A percentile compares a stretch with the other conserved stretches of the same genome.
These are phyloP conservation scores for Podarcis siculus DNA, from an alignment of 2,797 vertebrate genomes.

Conservation along the genomic window DNA sequence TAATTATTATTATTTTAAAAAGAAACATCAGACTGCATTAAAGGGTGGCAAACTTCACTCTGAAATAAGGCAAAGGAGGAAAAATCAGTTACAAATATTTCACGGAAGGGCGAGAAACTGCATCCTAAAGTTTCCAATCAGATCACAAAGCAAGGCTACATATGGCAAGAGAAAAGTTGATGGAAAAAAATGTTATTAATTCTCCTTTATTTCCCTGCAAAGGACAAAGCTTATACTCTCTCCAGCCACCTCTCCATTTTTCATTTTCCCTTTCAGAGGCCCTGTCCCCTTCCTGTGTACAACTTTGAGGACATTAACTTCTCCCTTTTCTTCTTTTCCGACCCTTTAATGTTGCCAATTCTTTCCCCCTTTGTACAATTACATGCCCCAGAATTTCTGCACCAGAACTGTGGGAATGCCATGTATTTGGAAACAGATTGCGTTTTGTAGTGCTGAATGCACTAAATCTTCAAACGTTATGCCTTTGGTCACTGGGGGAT, in stretches of 20 bases:
- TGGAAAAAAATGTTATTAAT: neutral
- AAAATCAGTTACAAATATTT: neutral
- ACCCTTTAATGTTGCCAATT: neutral
- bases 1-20: neutral
- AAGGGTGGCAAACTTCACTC: neutral
- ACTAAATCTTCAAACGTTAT: neutral
- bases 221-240: neutral
- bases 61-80: neutral
- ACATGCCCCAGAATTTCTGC: neutral
- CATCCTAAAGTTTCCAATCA: neutral
- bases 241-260: neutral
- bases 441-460: neutral
- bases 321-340: neutral
- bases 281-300: neutral
- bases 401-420: neutral
- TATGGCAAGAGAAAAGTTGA: neutral
- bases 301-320: neutral
- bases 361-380: neutral
- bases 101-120: neutral
- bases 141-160: neutral
- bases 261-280: neutral
- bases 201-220: neutral
- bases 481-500: too few relatives aligned
- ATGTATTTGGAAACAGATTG: neutral
- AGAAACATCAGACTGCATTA: neutral